Conservation (phyloP, 1,140 invertebrate species). For the Pachyrhynchus sulphureomaculatus region DNA sequence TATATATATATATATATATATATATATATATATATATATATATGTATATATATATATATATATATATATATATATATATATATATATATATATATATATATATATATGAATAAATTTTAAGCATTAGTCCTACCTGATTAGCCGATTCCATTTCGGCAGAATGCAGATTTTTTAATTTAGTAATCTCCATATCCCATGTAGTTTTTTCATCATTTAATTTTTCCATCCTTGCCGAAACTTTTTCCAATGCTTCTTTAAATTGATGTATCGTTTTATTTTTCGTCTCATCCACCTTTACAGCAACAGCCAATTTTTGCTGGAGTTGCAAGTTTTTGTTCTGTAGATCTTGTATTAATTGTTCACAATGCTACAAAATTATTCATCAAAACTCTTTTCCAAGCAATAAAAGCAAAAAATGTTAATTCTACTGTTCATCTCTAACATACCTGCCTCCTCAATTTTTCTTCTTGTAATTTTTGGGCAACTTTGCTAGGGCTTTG, state of each 20-base stretch:
- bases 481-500: conserved; percentile 42
- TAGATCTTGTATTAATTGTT: conserved; percentile 71
- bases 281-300: conserved; percentile 69
- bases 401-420: background rate
- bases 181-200: conserved; percentile 35
- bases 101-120: too few species aligned
- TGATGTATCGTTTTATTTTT: conserved; percentile 70
- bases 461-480: conserved; percentile 73
- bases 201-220: conserved; percentile 40
- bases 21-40: too few species aligned
- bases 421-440: conserved; percentile 27
- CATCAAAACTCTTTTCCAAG: too few species aligned
- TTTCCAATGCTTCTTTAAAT: conserved; percentile 60
- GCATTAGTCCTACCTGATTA: conserved; percentile 36
- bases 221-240: conserved; percentile 45
- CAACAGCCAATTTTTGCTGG: conserved; percentile 76
- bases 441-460: conserved; percentile 65
- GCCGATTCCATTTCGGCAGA: conserved; percentile 43
- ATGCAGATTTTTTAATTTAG: conserved; percentile 38
- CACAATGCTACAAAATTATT: conserved; percentile 67
- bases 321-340: conserved; percentile 72
- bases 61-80: too few species aligned
- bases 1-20: too few species aligned
- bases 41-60: too few species aligned
- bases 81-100: too few species aligned